Conservation (phyloP, 1,140 invertebrate genomes). For the Tribolium madens region DNA sequence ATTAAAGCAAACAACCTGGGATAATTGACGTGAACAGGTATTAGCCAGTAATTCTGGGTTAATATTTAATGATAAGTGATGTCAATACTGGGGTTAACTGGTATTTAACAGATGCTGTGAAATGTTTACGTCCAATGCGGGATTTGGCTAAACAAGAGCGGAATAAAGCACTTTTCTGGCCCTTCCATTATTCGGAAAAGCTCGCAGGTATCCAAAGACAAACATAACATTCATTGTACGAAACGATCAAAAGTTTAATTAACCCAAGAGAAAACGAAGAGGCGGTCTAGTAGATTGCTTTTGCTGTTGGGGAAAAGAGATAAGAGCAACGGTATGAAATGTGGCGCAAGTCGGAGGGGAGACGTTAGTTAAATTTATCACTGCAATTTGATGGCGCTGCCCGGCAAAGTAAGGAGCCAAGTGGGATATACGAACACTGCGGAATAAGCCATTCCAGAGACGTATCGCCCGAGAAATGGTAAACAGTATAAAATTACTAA, state of each 20-base stretch:
- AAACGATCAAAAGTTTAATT: conserved; percentile 61
- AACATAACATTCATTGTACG: conserved; percentile 54
- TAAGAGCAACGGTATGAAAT: conserved; percentile 58
- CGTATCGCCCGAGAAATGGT: conserved; percentile 55
- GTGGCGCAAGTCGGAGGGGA: conserved; percentile 59
- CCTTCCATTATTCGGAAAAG: conserved; percentile 10
- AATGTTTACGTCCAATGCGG: conserved; percentile 5
- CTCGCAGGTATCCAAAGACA: conserved; percentile 50
- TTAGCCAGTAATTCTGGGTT: conserved; percentile 56
- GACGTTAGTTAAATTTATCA: conserved; percentile 60
- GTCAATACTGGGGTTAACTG: conserved; percentile 60
- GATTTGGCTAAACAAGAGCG: neutral
- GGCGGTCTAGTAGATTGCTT: conserved; percentile 39
- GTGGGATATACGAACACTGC: conserved; percentile 53
- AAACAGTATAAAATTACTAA: conserved; percentile 56
- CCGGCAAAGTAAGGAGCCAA: conserved; percentile 56
- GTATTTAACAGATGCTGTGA: conserved; percentile 59
- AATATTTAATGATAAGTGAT: conserved; percentile 62
- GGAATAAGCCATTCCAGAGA: conserved; percentile 57
- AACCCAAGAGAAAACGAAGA: conserved; percentile 56
- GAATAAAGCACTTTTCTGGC: too few species aligned
- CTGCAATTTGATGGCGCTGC: conserved; percentile 60
- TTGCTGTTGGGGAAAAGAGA: conserved; percentile 50
- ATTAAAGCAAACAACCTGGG: conserved; percentile 60
- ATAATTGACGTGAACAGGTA: conserved; percentile 61